Evolutionary conservation across 2,113 vertebrate genomes (phyloP), one percentile per base, ranked within the genome.

Genomic region (Platichthys stellatus): DNA sequence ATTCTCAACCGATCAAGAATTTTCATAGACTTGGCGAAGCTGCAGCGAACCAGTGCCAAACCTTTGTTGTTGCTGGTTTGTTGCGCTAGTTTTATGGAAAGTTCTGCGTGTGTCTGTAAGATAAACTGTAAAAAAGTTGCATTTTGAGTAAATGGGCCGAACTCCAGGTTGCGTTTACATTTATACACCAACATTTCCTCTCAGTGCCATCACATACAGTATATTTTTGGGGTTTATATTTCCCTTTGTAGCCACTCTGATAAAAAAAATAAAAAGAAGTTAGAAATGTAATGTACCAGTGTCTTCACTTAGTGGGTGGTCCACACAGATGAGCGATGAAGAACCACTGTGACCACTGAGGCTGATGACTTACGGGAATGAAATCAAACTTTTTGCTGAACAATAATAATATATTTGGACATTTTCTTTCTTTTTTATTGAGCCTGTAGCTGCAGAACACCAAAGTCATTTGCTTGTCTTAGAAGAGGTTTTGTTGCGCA

Each of bases 401-500:
- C 56, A 78, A 71, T 80, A 51, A 63, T 81, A 10, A 10, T 38
- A 38, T 38, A 64, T 84, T 89, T 86, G 56, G 61, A 78, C 78
- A 63, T 77, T 72, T 31, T 31, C 31, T 54, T 76, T 31, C 80
- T 81, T 82, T 79, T 90, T 58, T 81, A 88, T 82, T 2, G 68
- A 90, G 77, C 79, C 51, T 78, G 85, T 91, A 89, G 85, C 90
- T 79, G 73, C 84, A 80, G 66, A 90, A 91, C 90, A 92, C 93
- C 94, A 95, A 95, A 94, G 93, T 92, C 61, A 92, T 91, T 92
- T 87, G 86, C 87, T 93, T 89, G 86, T 93, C 74, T 89, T 86
- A 68, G 85, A 88, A 66, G 83, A 88, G 72, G 83, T 94, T 71
- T 81, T 88, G 80, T 89, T 90, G 81, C 57, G 65, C 85, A 85